phyloP scores from a whole-genome alignment of 2,113 vertebrate genomes.

The Mungos mungo region DNA sequence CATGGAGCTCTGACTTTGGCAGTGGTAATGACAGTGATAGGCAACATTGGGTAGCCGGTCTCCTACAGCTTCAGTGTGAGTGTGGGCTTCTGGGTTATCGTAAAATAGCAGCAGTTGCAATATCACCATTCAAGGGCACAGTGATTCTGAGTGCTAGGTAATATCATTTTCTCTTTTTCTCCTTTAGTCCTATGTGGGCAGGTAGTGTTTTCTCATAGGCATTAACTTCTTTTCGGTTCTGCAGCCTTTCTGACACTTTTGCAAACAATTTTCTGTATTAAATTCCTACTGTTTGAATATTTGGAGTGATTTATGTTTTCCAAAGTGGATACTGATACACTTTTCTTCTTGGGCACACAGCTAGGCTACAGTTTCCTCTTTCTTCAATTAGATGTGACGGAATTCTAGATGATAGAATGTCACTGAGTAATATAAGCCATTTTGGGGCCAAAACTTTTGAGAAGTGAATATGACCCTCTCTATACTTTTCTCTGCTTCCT shows the following conservation, averaged over 20 bases:
- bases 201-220: background rate
- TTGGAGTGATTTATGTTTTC: conserved; percentile 2
- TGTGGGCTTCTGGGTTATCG: background rate
- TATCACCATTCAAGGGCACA: background rate
- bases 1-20: background rate
- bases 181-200: background rate
- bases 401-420: background rate
- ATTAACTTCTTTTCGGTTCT: background rate
- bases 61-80: background rate
- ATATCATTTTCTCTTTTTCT: background rate
- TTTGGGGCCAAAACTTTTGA: background rate
- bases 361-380: background rate
- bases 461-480: background rate
- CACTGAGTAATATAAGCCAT: background rate
- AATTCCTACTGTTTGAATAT: background rate
- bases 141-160: background rate
- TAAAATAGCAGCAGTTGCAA: background rate
- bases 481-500: background rate
- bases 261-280: background rate
- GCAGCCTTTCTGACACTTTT: background rate
- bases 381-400: background rate
- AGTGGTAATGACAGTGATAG: background rate
- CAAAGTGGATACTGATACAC: background rate
- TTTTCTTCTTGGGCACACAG: background rate
- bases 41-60: background rate